Evolutionary conservation across 2,888 invertebrate species (phyloP), one percentile per base, ranked within the genome.

Genomic region (Drosophila anomelani): DNA sequence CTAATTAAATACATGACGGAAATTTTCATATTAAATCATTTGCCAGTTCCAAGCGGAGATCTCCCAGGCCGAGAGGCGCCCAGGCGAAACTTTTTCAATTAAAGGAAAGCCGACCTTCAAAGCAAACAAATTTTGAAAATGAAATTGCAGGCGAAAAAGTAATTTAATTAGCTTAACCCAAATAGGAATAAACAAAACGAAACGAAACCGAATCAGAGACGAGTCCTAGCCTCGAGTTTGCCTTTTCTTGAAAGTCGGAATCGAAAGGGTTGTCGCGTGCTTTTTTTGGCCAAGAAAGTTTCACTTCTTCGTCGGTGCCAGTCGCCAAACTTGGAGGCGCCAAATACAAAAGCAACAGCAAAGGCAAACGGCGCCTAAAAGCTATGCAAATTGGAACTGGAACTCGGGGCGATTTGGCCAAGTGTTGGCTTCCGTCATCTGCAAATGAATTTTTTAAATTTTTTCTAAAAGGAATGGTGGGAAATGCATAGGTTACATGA

Each of bases 61-160:
- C 34, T 41, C 36, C 23, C 47, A 47, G 47, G 12, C 10, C 29
- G 47, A 29, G 51, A 34, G 36, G 36, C 51, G 51, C 23, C 23
- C 36, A 44, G 39, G 51, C 51, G 59, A 63, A 88, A 84, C 75
- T 88, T 85, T 88, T 85, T 78, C 87, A 88, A 88, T 85, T 88
- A 85, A 79, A 79, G 70, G 17, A 39, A 74, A 66, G 55, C 49
- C 86, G 84, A 86, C 89, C 89, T 88, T 85, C 84, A 85, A 88
- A 79, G 72, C 81, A 67, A 76, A 81, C 57, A 63, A 75, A 62
- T 75, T 73, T 57, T 70, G 55, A 55, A 83, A 84, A 76, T 84
- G 84, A 69, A 86, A 84, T 88, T 86, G 84, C 84, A 80, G 79
- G 80, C 69, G 62, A 68, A 72, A 84, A 88, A 88, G 81, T 88